A percentile compares a stretch with the other conserved stretches of the same genome.
These are phyloP conservation scores for Carollia perspicillata DNA, from an alignment of 2,113 vertebrate genomes.

Conservation along the genomic window DNA sequence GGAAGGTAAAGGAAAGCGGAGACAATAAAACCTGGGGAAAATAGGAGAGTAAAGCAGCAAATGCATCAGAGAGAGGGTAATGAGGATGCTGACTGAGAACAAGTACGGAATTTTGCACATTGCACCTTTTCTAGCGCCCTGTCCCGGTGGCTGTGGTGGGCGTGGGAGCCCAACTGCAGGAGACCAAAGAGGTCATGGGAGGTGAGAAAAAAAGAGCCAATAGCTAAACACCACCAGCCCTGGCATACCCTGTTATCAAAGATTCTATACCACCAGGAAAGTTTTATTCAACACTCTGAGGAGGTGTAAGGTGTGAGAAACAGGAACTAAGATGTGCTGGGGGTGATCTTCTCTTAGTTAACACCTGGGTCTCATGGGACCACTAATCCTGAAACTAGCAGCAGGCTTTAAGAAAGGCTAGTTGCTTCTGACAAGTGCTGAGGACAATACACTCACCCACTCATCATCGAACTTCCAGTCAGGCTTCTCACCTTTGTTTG, in stretches of 20 bases:
- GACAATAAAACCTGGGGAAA: neutral
- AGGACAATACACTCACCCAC: neutral
- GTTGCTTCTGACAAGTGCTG: conserved; percentile 4
- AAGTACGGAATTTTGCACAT: neutral
- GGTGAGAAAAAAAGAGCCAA: neutral
- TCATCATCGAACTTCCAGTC: neutral
- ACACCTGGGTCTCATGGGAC: conserved; percentile 2
- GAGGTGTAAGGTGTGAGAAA: conserved; percentile 58
- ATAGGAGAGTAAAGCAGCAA: neutral
- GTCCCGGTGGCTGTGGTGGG: neutral
- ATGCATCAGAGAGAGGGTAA: neutral
- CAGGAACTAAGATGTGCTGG: conserved; percentile 33
- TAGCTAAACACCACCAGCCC: neutral
- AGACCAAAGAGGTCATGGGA: neutral
- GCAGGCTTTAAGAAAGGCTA: conserved; percentile 22
- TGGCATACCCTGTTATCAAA: neutral
- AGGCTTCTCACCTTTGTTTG: neutral
- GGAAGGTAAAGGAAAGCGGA: neutral
- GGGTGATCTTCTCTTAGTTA: conserved; percentile 42
- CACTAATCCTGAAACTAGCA: conserved; percentile 58
- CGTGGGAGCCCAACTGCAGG: neutral
- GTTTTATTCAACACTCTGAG: conserved; percentile 57
- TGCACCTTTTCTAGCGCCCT: neutral
- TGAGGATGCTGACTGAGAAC: neutral
- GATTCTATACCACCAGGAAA: conserved; percentile 12